Evolutionary conservation across 1,140 invertebrate species (phyloP).

Genomic region (Eumeta japonica): DNA sequence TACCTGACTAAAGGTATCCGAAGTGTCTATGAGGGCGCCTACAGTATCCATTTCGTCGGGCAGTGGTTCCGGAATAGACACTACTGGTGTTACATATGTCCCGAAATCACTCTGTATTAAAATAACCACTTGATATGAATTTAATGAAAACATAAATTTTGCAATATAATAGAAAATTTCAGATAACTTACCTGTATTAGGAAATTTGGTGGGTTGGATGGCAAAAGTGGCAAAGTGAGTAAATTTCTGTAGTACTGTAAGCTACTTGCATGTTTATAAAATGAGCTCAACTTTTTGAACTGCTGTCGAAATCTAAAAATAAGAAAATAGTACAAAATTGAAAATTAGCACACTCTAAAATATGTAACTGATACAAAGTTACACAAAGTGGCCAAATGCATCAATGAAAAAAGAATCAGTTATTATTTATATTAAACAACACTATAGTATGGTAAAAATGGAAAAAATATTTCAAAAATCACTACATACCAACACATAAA

Average conservation of each 20-base stretch:
- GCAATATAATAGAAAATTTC: not conserved
- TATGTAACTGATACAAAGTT: no score
- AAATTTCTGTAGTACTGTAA: slow-evolving; percentile 97
- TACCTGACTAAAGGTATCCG: no score
- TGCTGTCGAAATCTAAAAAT: slow-evolving; percentile 67
- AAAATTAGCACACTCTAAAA: no score
- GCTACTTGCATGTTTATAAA: slow-evolving; percentile 90
- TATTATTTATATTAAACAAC: no score
- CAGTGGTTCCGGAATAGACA: slow-evolving; percentile 74
- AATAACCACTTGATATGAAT: slow-evolving; percentile 3
- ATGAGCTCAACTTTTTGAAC: slow-evolving; percentile 85
- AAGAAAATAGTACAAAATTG: no score
- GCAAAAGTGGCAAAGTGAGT: slow-evolving; percentile 89
- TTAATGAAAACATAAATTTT: not conserved
- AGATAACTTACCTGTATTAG: slow-evolving; percentile 69
- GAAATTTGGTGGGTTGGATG: slow-evolving; percentile 95
- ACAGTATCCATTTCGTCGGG: slow-evolving; percentile 62
- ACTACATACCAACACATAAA: no score
- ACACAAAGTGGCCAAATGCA: no score
- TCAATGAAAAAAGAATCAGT: no score
- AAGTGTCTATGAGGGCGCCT: slow-evolving; percentile 72
- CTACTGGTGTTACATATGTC: slow-evolving; percentile 91
- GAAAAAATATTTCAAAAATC: no score
- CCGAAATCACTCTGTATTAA: slow-evolving; percentile 70
- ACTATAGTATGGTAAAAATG: no score